Evolutionary conservation across 2,797 vertebrate genomes (phyloP), one percentile per base, ranked within the genome.

Genomic region (Sebastiscus tertius): DNA sequence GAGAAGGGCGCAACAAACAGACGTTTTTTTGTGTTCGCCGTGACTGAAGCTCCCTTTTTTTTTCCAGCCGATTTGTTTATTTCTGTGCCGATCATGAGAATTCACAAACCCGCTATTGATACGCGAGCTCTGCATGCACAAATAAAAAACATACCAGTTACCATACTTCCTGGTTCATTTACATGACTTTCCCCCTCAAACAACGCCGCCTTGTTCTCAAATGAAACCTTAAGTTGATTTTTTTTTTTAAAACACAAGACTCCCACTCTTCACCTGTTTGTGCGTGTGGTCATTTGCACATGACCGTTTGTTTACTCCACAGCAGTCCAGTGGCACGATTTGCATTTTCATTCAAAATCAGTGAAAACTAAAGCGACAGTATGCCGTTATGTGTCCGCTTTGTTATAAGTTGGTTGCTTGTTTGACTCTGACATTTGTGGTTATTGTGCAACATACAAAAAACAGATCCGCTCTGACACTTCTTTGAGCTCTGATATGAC

Each of bases 11-110:
- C 11, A 5, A 5, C 33, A 66, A 18, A 92, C 75, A 86, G 67
- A 77, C 69, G 72, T 74, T 54, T 80, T 70, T 33, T 81, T 85
- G 76, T 87, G 74, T 86, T 72, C 8, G 2, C 61, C 16, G 2
- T 52, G 39, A 66, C 42, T 36, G 14, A 72, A 69, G 71, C 52
- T 60, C 71, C 36, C 27, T 68, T 75, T 82, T 72, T 26, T 64
- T 77, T 81, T 72, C 54, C 20, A 79, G 20, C 60, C 58, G 14
- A 93, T 94, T 95, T 95, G 93, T 95, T 93, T 93, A 94, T 93
- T 93, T 89, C 85, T 49, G 72, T 24, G 8, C 42, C 13, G 71
- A 86, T 80, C n/a, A 20, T 59, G 65, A 79, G 77, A 89, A 84
- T 93, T 81, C 72, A 94, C 91, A 94, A 93, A 87, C 80, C 64